A percentile compares a stretch with the other conserved stretches of the same genome.
Evolutionary conservation across 2,797 vertebrate species (phyloP).

Genomic region (Cynopterus sphinx): DNA sequence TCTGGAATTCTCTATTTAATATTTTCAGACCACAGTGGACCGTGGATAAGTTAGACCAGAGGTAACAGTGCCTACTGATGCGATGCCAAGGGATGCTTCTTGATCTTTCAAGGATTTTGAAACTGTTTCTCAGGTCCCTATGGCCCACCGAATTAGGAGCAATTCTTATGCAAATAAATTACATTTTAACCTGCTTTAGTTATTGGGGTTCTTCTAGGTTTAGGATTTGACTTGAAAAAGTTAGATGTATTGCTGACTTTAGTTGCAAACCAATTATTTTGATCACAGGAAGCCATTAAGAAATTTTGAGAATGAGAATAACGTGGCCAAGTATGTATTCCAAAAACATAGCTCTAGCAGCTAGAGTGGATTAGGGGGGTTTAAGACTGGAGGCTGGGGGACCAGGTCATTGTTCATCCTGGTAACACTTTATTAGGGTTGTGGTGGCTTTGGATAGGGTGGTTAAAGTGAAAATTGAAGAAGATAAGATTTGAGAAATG

Average conservation of each 20-base stretch:
- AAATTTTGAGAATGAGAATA: background rate
- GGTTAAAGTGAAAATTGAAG: background rate
- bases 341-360: background rate
- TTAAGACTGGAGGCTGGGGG: background rate
- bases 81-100: background rate
- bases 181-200: background rate
- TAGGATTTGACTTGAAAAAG: background rate
- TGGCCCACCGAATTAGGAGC: background rate
- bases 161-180: background rate
- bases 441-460: background rate
- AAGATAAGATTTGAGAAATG: background rate
- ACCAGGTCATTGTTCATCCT: background rate
- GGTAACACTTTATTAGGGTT: too few species aligned
- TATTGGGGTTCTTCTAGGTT: background rate
- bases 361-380: too few species aligned
- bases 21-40: background rate
- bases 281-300: background rate
- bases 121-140: background rate
- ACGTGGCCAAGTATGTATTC: background rate
- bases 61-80: background rate
- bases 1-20: background rate
- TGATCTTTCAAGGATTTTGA: background rate
- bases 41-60: background rate
- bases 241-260: background rate
- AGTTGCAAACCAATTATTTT: background rate